Conservation (phyloP, 2,797 vertebrate species). For the Phoeniculus purpureus region DNA sequence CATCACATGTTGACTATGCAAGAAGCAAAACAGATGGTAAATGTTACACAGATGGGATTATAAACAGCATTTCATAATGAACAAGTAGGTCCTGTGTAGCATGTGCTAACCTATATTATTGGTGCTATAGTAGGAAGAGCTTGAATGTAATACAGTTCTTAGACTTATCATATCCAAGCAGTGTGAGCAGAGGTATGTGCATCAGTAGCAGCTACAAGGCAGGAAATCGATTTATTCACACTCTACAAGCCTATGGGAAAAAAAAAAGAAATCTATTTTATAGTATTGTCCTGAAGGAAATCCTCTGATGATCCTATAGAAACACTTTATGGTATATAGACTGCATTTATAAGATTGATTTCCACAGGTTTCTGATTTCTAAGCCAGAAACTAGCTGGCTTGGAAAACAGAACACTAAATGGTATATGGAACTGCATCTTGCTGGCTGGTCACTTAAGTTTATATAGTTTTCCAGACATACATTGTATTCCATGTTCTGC, state of each 20-base stretch:
- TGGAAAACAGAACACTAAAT: background rate
- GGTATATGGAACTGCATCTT: rapidly evolving
- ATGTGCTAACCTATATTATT: background rate
- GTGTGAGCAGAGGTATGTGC: background rate
- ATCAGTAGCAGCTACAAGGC: background rate
- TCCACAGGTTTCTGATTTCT: too few species aligned
- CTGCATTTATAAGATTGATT: background rate
- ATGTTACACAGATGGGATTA: background rate
- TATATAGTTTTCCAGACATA: background rate
- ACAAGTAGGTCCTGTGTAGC: background rate
- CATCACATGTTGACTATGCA: background rate
- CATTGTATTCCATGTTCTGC: background rate
- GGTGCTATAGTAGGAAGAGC: background rate
- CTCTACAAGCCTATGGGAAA: background rate
- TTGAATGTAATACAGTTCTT: background rate
- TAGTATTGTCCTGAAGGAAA: background rate
- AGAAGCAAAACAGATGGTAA: conserved; percentile 5
- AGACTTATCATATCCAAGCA: background rate
- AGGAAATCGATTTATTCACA: background rate
- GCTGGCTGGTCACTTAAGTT: background rate
- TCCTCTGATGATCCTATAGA: background rate
- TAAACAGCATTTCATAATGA: background rate
- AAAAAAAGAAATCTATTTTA: background rate
- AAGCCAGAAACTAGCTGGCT: background rate
- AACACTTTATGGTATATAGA: background rate